Percentiles rank a stretch among this genome's conserved stretches.
Evolutionary conservation across 2,113 vertebrate species (phyloP).

Genomic region (Centropus unirufus): DNA sequence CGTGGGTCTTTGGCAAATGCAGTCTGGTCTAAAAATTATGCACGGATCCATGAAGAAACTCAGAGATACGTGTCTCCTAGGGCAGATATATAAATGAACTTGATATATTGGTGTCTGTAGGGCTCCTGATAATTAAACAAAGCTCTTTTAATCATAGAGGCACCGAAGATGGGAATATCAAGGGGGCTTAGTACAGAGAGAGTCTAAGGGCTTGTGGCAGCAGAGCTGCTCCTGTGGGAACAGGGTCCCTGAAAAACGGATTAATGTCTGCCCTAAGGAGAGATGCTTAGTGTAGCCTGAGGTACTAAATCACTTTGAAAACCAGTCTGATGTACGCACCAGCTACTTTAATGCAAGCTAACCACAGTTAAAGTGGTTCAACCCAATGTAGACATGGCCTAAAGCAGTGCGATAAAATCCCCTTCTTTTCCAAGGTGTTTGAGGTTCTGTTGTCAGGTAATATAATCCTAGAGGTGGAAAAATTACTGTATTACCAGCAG

Average conservation of each 20-base stretch:
- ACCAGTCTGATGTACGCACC: background rate
- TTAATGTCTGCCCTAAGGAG: background rate
- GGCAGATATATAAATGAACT: background rate
- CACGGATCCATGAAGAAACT: background rate
- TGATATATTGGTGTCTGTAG: background rate
- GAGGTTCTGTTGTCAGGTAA: constrained; percentile 26
- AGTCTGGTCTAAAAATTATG: background rate
- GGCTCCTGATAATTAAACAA: background rate
- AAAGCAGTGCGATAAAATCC: constrained; percentile 49
- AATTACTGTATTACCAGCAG: background rate
- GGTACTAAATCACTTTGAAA: constrained; percentile 31
- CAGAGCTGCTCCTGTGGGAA: background rate
- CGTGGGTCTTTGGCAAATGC: background rate
- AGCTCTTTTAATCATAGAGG: background rate
- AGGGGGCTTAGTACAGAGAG: background rate
- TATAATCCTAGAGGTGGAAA: constrained; percentile 24
- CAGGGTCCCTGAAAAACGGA: background rate
- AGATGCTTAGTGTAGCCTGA: background rate
- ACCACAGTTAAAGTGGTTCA: constrained; percentile 16
- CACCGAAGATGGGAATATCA: background rate
- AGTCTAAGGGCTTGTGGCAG: background rate
- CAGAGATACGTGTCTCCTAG: background rate
- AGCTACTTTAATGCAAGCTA: constrained; percentile 21
- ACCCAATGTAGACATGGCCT: constrained; percentile 7
- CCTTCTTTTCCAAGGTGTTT: constrained; percentile 34